These are phyloP conservation scores for Phaetusa simplex DNA, from an alignment of 2,113 vertebrate genomes.

Conservation along the genomic window DNA sequence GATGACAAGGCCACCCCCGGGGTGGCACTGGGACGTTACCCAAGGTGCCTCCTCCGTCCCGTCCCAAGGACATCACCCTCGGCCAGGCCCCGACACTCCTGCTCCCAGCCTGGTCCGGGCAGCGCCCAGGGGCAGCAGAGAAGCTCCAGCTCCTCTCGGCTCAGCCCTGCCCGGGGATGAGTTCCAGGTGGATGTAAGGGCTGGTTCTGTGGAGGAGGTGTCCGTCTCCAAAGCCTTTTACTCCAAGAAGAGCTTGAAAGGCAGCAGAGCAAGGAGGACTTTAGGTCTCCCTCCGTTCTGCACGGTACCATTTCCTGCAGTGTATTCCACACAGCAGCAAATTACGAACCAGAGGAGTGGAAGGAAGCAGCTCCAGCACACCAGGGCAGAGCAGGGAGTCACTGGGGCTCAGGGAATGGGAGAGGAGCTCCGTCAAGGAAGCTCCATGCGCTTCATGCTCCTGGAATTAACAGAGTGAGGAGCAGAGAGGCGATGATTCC, in stretches of 20 bases:
- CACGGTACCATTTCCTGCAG: accelerated
- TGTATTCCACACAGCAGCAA: accelerated
- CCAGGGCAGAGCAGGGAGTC: not conserved
- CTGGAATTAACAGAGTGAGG: accelerated
- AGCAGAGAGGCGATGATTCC: not conserved
- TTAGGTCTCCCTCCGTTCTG: accelerated
- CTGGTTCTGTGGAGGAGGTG: accelerated
- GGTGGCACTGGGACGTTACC: accelerated
- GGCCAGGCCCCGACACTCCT: not conserved
- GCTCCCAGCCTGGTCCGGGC: not conserved
- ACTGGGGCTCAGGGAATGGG: accelerated
- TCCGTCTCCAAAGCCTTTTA: accelerated
- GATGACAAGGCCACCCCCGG: accelerated
- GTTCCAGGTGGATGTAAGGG: accelerated
- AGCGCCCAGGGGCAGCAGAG: accelerated
- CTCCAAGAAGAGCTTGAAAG: not conserved
- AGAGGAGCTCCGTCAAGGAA: not conserved
- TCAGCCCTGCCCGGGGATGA: not conserved
- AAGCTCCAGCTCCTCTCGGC: accelerated
- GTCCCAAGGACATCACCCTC: accelerated
- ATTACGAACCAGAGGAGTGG: accelerated
- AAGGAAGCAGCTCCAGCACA: accelerated
- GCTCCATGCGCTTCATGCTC: accelerated
- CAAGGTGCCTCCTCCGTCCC: too few relatives aligned
- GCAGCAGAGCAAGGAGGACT: accelerated